These are phyloP conservation scores for Coelopa frigida DNA, from an alignment of 1,140 invertebrate species.

Conservation along the genomic window DNA sequence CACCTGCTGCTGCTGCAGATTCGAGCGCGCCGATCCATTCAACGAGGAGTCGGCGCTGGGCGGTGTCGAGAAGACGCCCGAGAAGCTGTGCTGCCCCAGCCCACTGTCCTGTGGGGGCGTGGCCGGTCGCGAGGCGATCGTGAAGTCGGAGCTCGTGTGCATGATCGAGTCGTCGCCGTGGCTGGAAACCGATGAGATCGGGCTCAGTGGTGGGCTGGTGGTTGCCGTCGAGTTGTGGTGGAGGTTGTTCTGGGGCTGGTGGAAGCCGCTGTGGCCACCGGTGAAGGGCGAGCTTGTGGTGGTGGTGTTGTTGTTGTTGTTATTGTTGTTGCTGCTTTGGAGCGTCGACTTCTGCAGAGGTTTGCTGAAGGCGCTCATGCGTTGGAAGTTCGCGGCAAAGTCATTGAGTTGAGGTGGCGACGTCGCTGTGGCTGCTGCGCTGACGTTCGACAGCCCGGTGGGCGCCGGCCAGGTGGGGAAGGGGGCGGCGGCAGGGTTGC, in stretches of 20 bases:
- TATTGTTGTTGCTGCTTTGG: constrained; percentile 5
- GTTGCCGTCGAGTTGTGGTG: constrained; percentile 34
- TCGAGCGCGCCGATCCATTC: constrained; percentile 19
- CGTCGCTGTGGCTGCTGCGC: constrained; percentile 13
- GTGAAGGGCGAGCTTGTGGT: too few relatives aligned
- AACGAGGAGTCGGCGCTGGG: constrained; percentile 35
- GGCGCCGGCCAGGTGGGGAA: constrained; percentile 24
- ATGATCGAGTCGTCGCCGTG: constrained; percentile 44
- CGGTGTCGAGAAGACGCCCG: constrained; percentile 35
- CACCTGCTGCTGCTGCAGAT: constrained; percentile 42
- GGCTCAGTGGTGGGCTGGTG: constrained; percentile 55
- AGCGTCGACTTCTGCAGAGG: constrained; percentile 18
- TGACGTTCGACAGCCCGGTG: constrained; percentile 23
- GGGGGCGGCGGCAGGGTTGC: constrained; percentile 25
- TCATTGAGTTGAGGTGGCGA: constrained; percentile 37
- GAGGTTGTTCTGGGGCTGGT: constrained; percentile 4
- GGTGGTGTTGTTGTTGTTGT: constrained; percentile 11
- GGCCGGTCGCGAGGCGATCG: constrained; percentile 1
- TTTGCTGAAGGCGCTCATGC: constrained; percentile 40
- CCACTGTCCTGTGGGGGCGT: constrained; percentile 15
- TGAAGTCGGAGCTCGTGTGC: constrained; percentile 22
- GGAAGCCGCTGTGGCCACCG: constrained; percentile 1
- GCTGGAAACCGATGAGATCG: constrained; percentile 59
- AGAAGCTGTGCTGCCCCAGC: constrained; percentile 24
- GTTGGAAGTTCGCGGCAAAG: constrained; percentile 41